Conservation (phyloP, 2,888 invertebrate species). For the Hemistola chrysoprasaria region DNA sequence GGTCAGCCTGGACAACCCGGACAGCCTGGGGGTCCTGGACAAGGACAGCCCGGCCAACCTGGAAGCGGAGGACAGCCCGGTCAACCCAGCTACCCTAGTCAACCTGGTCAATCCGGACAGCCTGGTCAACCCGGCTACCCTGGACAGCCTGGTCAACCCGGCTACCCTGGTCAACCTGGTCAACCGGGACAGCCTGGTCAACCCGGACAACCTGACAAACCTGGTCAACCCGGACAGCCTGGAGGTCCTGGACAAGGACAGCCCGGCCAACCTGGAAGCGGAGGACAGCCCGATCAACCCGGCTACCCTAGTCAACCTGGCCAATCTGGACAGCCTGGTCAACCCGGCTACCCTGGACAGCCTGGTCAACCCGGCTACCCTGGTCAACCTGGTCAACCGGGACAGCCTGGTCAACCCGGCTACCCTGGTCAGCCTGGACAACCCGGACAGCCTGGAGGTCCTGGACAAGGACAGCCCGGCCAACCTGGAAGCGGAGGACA, state of each 20-base stretch:
- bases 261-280: constrained; percentile 32
- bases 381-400: constrained; percentile 37
- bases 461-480: constrained; percentile 15
- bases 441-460: constrained; percentile 33
- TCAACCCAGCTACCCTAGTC: constrained; percentile 22
- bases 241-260: constrained; percentile 21
- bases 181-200: constrained; percentile 17
- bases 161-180: constrained; percentile 34
- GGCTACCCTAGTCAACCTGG: constrained; percentile 46
- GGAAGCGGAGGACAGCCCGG: constrained; percentile 27
- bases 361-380: constrained; percentile 31
- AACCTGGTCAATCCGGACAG: constrained; percentile 27
- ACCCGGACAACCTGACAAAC: constrained; percentile 18
- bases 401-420: constrained; percentile 40
- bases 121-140: constrained; percentile 18
- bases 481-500: constrained; percentile 8
- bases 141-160: constrained; percentile 35
- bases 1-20: constrained; percentile 23
- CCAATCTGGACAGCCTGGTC: no score
- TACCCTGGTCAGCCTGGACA: constrained; percentile 45
- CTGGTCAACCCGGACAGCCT: constrained; percentile 18
- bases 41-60: constrained; percentile 22
- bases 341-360: constrained; percentile 27
- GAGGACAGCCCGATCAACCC: constrained; percentile 39
- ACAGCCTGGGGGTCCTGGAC: constrained; percentile 16